These are phyloP conservation scores for Eurytoma adleriae DNA, from an alignment of 2,888 invertebrate genomes.

Conservation along the genomic window DNA sequence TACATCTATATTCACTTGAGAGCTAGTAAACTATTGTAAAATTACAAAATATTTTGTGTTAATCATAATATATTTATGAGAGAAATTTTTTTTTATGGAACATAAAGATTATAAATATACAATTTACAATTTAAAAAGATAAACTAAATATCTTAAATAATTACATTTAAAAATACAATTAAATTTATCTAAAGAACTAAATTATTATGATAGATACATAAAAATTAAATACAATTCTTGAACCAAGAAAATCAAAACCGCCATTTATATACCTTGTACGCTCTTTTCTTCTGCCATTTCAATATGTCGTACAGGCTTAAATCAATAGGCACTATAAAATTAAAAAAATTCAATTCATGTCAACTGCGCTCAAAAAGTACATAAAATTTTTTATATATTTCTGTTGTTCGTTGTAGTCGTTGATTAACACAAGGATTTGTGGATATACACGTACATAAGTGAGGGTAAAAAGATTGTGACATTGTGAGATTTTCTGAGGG, in stretches of 20 bases:
- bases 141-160: background rate
- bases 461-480: background rate
- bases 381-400: background rate
- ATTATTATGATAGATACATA: background rate
- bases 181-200: background rate
- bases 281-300: constrained; percentile 29
- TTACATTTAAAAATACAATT: background rate
- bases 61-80: background rate
- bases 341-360: constrained; percentile 15
- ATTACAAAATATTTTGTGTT: too few relatives aligned
- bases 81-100: background rate
- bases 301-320: constrained; percentile 32
- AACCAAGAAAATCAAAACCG: constrained; percentile 27
- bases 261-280: background rate
- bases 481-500: background rate
- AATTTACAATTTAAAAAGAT: background rate
- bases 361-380: constrained; percentile 6
- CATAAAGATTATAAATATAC: background rate
- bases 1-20: background rate
- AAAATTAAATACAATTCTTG: background rate
- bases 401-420: constrained; percentile 33
- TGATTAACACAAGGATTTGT: constrained; percentile 15
- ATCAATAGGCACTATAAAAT: constrained; percentile 40
- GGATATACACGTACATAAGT: background rate
- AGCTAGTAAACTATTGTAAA: too few relatives aligned